Base-by-base conservation (phyloP, 53 echinoderm and acorn worm genomes). In the Arbacia lixula region DNA sequence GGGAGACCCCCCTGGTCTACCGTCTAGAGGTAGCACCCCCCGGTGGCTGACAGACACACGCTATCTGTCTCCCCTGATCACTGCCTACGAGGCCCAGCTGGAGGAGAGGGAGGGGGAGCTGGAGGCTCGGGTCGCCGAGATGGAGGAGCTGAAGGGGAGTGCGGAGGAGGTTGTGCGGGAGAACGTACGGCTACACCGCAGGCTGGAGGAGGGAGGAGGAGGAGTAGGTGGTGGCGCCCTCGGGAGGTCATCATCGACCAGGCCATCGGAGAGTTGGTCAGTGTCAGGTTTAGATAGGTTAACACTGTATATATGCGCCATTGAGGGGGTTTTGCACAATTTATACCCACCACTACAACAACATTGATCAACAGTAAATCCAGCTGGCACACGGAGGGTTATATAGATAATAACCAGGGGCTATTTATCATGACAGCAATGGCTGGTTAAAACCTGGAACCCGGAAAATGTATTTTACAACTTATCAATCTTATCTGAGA, bases 1-100 rank as follows among this genome's bases (percentile, higher is more conserved):
- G 60, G 89, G 92, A 53, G 99, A 99, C 71, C 94, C 99, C 27
- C 99, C 94, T 2, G 99, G 99, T 32, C 50, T 99, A 36, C 99
- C 99, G 2, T 68, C 94, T 33, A 88, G 94, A 57, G 99, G 99
- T 6, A 77, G 84, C 12, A 92, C 91, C 16, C 99, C 99, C 17
- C 66, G 94, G 26, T 94, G 94, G 99, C 66, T 99, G 64, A 94
- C 94, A 28, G 94, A 99, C 66, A 94, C 99, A 54, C 90, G 91
- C 38, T 91, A 92, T 62, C 83, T 99, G 14, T 94, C 94, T 3
- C 99, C 99, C 19, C 92, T 99, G 17, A 86, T 99, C 71, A 54
- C 87, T 27, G 94, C 94, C 25, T 99, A 94, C 54, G 99, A 99
- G 64, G 92, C 90, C 33, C 80, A 84, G 24, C 91, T 99, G 51